A percentile compares a stretch with the other conserved stretches of the same genome.
Evolutionary conservation across 2,797 vertebrate species (phyloP).

Genomic region (Gadopsis marmoratus): DNA sequence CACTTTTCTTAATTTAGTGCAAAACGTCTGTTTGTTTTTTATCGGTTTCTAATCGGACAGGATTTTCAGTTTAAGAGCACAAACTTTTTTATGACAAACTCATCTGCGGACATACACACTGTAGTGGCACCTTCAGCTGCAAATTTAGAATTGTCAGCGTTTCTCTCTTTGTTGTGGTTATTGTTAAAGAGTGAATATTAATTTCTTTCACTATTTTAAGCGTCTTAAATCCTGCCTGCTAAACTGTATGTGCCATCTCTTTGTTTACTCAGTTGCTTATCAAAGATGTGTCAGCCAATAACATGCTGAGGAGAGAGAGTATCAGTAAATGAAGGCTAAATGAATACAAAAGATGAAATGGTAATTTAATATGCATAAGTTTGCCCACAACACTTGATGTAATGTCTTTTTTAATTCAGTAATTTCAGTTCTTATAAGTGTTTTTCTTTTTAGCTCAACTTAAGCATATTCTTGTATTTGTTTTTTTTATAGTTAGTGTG

Average conservation of each 20-base stretch:
- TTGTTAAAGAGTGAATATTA: slow-evolving; percentile 29
- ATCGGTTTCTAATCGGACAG: slow-evolving; percentile 14
- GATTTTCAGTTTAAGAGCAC: slow-evolving; percentile 63
- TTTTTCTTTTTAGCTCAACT: background rate
- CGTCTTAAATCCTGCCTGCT: slow-evolving; percentile 31
- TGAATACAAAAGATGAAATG: background rate
- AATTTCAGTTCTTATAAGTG: background rate
- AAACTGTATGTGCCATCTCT: slow-evolving; percentile 42
- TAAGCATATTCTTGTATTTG: background rate
- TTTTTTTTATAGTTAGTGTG: background rate
- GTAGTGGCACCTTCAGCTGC: slow-evolving; percentile 41
- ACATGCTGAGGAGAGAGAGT: background rate
- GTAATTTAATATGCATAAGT: background rate
- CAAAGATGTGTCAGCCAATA: background rate
- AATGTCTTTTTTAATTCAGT: background rate
- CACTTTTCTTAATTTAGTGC: slow-evolving; percentile 60
- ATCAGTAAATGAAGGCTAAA: background rate
- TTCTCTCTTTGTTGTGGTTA: background rate
- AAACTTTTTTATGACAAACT: slow-evolving; percentile 49
- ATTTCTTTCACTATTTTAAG: slow-evolving; percentile 34
- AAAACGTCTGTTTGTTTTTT: slow-evolving; percentile 10
- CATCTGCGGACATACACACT: slow-evolving; percentile 42
- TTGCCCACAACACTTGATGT: slow-evolving; percentile 4
- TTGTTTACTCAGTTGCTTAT: slow-evolving; percentile 38
- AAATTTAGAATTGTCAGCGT: slow-evolving; percentile 21